These are phyloP conservation scores for Pandion haliaetus DNA, from an alignment of 2,113 vertebrate genomes.

Conservation along the genomic window DNA sequence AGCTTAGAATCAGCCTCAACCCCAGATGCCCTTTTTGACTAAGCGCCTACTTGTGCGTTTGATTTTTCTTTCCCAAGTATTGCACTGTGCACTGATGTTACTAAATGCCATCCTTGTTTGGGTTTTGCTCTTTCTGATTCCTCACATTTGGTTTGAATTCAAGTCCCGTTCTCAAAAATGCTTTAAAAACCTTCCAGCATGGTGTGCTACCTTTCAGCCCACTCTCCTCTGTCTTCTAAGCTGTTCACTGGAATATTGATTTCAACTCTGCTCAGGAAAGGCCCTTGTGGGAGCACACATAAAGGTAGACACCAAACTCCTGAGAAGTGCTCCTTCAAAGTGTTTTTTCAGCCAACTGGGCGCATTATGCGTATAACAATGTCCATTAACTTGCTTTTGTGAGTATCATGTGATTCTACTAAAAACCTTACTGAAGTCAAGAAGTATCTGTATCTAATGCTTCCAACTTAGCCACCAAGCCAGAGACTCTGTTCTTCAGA, in stretches of 20 bases:
- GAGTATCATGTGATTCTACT: neutral
- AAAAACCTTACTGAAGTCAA: neutral
- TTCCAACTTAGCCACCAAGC: neutral
- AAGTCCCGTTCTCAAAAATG: neutral
- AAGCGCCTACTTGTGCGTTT: neutral
- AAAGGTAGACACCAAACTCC: neutral
- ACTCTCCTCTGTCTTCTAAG: neutral
- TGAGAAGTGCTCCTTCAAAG: neutral
- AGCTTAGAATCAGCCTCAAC: neutral
- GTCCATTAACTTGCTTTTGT: neutral
- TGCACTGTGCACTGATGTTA: neutral
- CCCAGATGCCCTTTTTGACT: neutral
- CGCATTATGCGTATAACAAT: neutral
- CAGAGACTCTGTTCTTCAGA: neutral
- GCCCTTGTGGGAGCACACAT: neutral
- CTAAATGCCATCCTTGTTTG: neutral
- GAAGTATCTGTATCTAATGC: neutral
- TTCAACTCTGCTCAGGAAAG: neutral
- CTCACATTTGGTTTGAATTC: neutral
- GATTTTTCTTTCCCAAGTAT: neutral
- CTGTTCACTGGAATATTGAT: neutral
- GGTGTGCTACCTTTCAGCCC: neutral
- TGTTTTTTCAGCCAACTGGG: neutral
- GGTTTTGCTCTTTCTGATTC: neutral
- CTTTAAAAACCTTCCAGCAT: neutral